Conservation (phyloP, 2,113 vertebrate genomes). For the Kryptolebias marmoratus region DNA sequence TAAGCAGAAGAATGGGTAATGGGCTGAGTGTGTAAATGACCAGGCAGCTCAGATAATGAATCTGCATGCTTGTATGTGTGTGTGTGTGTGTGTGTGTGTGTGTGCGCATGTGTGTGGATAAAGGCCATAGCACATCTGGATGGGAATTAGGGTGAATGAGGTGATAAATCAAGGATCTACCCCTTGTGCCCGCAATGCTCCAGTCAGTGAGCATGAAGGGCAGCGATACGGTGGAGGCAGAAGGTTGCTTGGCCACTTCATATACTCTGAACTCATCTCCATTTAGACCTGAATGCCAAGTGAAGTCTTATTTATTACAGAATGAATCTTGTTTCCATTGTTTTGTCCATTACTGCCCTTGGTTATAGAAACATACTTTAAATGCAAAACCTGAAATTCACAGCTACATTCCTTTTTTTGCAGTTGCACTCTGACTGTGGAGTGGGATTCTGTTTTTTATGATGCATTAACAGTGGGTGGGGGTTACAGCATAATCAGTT, state of each 20-base stretch:
- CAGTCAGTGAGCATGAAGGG: slow-evolving; percentile 83
- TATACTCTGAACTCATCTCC: slow-evolving; percentile 55
- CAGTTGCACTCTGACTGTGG: background rate
- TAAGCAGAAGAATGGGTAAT: slow-evolving; percentile 69
- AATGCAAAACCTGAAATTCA: background rate
- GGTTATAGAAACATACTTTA: background rate
- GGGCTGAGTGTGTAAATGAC: slow-evolving; percentile 60
- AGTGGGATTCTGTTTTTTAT: background rate
- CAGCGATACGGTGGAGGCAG: slow-evolving; percentile 55
- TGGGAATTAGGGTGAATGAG: slow-evolving; percentile 78
- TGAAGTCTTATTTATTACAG: slow-evolving; percentile 2
- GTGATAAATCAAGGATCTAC: slow-evolving; percentile 77
- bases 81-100: slow-evolving; percentile 41
- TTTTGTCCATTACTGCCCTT: slow-evolving; percentile 1
- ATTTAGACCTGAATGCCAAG: slow-evolving; percentile 30
- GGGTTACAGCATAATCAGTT: background rate
- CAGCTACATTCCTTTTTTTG: background rate
- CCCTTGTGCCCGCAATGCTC: slow-evolving; percentile 61
- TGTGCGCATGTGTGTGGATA: slow-evolving; percentile 49
- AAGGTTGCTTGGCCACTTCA: slow-evolving; percentile 25
- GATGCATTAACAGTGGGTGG: background rate
- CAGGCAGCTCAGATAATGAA: slow-evolving; percentile 69
- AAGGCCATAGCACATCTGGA: slow-evolving; percentile 79
- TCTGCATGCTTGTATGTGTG: slow-evolving; percentile 61
- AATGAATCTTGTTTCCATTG: slow-evolving; percentile 3